These are phyloP conservation scores for Saturnia japonica DNA, from an alignment of 2,888 invertebrate species.

Conservation along the genomic window DNA sequence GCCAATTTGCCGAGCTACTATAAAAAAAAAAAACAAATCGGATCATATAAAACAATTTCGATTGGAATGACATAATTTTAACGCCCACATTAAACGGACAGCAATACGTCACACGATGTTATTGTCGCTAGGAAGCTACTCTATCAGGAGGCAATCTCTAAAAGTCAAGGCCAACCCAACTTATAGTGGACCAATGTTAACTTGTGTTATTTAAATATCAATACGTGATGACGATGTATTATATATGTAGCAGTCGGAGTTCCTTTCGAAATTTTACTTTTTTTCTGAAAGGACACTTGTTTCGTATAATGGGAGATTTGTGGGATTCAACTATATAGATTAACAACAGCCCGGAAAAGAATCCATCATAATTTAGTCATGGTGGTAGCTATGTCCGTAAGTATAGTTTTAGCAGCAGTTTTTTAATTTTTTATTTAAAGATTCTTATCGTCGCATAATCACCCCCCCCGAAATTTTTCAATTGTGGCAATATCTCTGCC, in stretches of 20 bases:
- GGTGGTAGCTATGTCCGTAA: not conserved
- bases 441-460: no score
- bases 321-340: no score
- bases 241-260: constrained; percentile 43
- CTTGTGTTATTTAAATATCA: constrained; percentile 81
- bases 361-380: not conserved
- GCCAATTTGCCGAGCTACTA: no score
- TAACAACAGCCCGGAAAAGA: no score
- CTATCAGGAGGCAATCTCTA: constrained; percentile 60
- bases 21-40: no score
- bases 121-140: constrained; percentile 67
- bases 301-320: constrained; percentile 32
- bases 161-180: constrained; percentile 73
- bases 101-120: constrained; percentile 21
- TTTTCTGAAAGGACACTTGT: constrained; percentile 56
- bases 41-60: no score
- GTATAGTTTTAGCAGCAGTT: not conserved
- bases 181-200: constrained; percentile 78
- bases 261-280: constrained; percentile 74
- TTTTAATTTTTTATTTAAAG: no score
- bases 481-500: no score
- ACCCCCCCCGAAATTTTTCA: no score
- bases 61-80: not conserved
- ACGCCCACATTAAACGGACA: constrained; percentile 11
- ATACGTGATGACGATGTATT: constrained; percentile 54